Conservation (phyloP, 2,113 vertebrate species). For the Neotoma lepida region DNA sequence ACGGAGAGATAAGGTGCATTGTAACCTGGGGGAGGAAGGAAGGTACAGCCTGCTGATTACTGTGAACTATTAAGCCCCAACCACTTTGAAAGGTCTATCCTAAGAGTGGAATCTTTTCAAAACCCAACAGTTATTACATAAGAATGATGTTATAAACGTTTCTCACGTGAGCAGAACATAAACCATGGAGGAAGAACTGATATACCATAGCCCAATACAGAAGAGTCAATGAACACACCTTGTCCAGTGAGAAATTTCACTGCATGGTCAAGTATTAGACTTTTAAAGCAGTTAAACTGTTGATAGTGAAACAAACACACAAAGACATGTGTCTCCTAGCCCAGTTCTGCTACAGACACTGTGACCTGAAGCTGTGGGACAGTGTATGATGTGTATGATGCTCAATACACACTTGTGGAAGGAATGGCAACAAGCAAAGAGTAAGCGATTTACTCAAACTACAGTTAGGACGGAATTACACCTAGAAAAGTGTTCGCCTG, state of each 20-base stretch:
- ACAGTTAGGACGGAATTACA: not conserved
- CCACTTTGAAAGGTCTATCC: not conserved
- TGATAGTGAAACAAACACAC: constrained; percentile 13
- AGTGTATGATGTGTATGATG: not conserved
- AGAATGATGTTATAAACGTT: not conserved
- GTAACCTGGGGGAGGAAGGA: constrained; percentile 89
- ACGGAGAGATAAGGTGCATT: constrained; percentile 98
- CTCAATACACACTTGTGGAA: not conserved
- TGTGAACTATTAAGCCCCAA: not conserved
- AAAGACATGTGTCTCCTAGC: not conserved
- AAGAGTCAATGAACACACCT: not conserved
- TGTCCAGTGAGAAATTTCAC: not conserved
- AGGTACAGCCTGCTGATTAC: not conserved
- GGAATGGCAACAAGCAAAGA: not conserved
- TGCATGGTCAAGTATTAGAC: not conserved
- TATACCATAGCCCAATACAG: not conserved
- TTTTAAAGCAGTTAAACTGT: not conserved
- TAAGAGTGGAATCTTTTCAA: not conserved
- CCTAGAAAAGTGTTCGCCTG: not conserved
- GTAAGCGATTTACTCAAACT: not conserved
- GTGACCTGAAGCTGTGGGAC: not conserved
- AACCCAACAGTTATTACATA: not conserved
- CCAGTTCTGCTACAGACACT: not conserved
- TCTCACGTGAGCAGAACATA: not conserved
- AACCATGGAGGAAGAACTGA: not conserved